A percentile compares a stretch with the other conserved stretches of the same genome.
phyloP scores from a whole-genome alignment of 2,888 invertebrate species.

The Lepetodrilus schrolli region DNA sequence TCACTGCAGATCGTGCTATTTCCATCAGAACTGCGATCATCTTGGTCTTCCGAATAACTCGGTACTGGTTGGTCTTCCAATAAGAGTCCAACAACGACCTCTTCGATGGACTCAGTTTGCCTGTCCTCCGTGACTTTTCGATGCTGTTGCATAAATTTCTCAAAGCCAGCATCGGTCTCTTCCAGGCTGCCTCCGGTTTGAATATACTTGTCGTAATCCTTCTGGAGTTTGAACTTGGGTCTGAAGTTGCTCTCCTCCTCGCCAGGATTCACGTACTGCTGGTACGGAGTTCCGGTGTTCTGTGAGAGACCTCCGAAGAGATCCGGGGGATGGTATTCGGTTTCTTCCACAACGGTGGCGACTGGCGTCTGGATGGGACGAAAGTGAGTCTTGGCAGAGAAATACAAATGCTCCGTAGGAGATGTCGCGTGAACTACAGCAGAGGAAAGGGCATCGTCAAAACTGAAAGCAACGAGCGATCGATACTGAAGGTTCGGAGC shows the following conservation, averaged over 20 bases:
- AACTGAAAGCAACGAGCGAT: background rate
- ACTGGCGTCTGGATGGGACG: slow-evolving; percentile 81
- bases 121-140: background rate
- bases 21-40: background rate
- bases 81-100: background rate
- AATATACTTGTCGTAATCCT: slow-evolving; percentile 78
- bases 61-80: background rate
- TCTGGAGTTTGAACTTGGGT: slow-evolving; percentile 81
- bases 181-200: slow-evolving; percentile 76
- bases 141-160: background rate
- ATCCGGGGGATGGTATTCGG: slow-evolving; percentile 42
- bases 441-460: background rate
- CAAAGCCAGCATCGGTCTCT: background rate
- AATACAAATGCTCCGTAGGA: slow-evolving; percentile 83
- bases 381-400: slow-evolving; percentile 88
- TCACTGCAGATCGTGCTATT: background rate
- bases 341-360: slow-evolving; percentile 32
- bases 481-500: slow-evolving; percentile 54
- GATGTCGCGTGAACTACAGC: slow-evolving; percentile 57
- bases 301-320: slow-evolving; percentile 58
- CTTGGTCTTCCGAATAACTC: background rate
- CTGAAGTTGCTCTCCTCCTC: slow-evolving; percentile 75
- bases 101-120: slow-evolving; percentile 12
- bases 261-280: slow-evolving; percentile 48
- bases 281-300: slow-evolving; percentile 51